Conservation (phyloP, 2,113 vertebrate species). For the Danionella cerebrum region DNA sequence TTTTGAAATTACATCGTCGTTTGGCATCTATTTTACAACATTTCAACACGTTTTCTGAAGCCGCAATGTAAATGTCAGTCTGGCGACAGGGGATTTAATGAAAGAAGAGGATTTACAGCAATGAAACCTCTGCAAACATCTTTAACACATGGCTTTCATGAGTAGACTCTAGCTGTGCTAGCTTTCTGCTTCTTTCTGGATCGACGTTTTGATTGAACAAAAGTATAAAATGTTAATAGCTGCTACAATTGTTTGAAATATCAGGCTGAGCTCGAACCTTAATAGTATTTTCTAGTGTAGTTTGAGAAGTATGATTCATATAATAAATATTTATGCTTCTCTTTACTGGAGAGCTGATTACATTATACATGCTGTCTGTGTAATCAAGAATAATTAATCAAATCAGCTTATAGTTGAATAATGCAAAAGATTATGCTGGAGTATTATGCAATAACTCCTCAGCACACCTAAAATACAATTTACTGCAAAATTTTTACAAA, state of each 20-base stretch:
- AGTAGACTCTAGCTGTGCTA: neutral
- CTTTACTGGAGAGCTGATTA: neutral
- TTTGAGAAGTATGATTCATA: neutral
- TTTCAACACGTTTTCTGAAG: neutral
- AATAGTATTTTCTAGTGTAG: neutral
- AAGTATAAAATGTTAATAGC: neutral
- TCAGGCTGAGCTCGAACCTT: neutral
- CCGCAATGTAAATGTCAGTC: conserved; percentile 27
- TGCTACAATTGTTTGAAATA: too few relatives aligned
- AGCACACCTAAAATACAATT: too few relatives aligned
- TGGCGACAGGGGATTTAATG: conserved; percentile 15
- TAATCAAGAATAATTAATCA: conserved; percentile 24
- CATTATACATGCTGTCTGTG: conserved; percentile 18
- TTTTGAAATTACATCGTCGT: conserved; percentile 9
- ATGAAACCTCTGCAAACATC: conserved; percentile 30
- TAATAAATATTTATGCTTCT: neutral
- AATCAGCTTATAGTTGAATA: conserved; percentile 6
- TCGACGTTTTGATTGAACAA: neutral
- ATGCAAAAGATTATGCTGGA: conserved; percentile 18
- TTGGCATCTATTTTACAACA: neutral
- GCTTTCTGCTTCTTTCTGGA: neutral
- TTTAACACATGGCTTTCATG: neutral
- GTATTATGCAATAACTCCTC: neutral
- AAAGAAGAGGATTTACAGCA: conserved; percentile 3
- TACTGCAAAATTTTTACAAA: too few relatives aligned